Percentiles rank a stretch among this genome's conserved stretches.
Conservation (phyloP, 2,113 vertebrate genomes). For the Pampusana beccarii region DNA sequence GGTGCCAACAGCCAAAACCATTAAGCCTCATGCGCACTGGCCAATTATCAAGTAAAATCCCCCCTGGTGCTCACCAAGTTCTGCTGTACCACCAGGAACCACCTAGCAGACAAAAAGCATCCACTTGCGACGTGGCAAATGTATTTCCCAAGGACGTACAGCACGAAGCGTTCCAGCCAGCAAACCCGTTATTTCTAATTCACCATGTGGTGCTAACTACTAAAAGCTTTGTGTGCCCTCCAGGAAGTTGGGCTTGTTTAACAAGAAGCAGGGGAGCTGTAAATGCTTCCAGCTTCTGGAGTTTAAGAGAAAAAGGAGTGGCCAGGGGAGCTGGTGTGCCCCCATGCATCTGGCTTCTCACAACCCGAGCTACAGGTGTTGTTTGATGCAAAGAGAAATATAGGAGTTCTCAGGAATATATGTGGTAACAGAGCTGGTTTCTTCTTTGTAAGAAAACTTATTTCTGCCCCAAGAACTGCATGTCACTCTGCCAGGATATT, state of each 20-base stretch:
- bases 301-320: background rate
- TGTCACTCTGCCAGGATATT: background rate
- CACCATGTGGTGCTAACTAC: background rate
- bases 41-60: background rate
- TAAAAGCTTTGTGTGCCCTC: background rate
- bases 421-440: background rate
- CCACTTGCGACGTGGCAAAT: accelerated
- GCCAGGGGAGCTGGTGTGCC: accelerated
- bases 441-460: background rate
- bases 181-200: background rate
- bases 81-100: background rate
- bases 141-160: background rate
- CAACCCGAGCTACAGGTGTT: background rate
- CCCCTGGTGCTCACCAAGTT: background rate
- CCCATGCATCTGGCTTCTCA: background rate
- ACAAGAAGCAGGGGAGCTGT: background rate
- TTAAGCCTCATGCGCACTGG: background rate
- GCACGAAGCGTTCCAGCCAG: background rate
- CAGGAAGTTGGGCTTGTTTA: background rate
- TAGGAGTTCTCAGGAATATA: background rate
- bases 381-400: accelerated
- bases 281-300: background rate
- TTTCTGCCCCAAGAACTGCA: background rate
- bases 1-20: background rate
- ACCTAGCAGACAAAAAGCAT: background rate